Conservation (phyloP, 2,113 vertebrate species). For the Odontesthes bonariensis region DNA sequence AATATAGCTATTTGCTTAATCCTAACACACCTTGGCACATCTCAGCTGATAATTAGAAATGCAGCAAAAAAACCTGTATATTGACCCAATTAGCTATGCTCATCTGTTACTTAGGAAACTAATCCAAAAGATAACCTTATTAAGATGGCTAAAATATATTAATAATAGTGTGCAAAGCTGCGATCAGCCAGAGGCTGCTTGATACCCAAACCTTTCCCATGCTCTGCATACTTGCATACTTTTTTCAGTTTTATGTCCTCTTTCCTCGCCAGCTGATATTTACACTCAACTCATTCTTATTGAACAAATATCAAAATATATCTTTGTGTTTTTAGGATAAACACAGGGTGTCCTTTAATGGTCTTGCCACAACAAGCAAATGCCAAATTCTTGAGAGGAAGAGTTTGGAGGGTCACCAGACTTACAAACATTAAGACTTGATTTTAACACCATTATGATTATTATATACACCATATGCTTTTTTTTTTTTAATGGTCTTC, state of each 20-base stretch:
- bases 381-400: not conserved
- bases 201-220: not conserved
- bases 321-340: not conserved
- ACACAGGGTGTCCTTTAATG: not conserved
- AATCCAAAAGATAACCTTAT: too few relatives aligned
- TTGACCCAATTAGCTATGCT: too few relatives aligned
- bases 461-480: too few relatives aligned
- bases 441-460: not conserved
- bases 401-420: not conserved
- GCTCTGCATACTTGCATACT: too few relatives aligned
- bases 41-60: too few relatives aligned
- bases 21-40: too few relatives aligned
- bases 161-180: too few relatives aligned
- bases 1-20: too few relatives aligned
- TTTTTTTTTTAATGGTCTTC: not conserved
- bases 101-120: too few relatives aligned
- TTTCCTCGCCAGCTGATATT: not conserved
- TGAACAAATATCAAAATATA: too few relatives aligned
- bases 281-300: not conserved
- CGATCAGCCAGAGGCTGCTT: not conserved
- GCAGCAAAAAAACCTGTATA: too few relatives aligned
- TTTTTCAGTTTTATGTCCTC: not conserved
- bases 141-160: too few relatives aligned
- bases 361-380: not conserved
- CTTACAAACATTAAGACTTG: not conserved